Evolutionary conservation across 2,113 vertebrate genomes (phyloP).

Genomic region (Trogon surrucura): DNA sequence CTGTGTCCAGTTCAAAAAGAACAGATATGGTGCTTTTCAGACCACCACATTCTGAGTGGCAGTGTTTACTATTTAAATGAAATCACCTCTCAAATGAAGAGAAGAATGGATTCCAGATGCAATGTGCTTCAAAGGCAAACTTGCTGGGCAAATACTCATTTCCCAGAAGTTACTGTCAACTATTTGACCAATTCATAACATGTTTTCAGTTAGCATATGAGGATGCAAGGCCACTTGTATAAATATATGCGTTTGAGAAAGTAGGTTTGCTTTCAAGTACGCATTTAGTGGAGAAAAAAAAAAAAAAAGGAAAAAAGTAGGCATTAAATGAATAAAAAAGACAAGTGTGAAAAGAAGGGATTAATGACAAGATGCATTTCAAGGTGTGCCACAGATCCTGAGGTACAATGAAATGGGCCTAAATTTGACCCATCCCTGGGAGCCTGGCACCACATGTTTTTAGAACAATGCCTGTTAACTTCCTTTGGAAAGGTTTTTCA

Average conservation of each 20-base stretch:
- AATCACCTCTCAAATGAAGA: not conserved
- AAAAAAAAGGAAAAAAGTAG: not conserved
- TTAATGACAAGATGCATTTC: not conserved
- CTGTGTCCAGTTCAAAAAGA: not conserved
- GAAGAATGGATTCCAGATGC: not conserved
- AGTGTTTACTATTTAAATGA: not conserved
- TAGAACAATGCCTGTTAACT: not conserved
- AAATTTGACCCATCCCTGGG: not conserved
- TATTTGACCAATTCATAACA: not conserved
- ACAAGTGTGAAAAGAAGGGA: not conserved
- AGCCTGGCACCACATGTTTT: not conserved
- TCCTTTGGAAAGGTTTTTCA: not conserved
- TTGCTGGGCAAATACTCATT: not conserved
- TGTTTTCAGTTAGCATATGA: not conserved
- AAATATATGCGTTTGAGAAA: not conserved
- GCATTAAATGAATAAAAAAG: not conserved
- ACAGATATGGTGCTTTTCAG: not conserved
- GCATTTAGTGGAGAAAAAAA: not conserved
- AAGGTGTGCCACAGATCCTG: not conserved
- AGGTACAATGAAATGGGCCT: not conserved
- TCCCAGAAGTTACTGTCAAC: not conserved
- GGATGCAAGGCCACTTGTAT: not conserved
- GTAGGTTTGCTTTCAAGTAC: not conserved
- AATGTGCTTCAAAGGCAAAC: not conserved
- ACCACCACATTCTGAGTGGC: not conserved